Percentiles rank a stretch among this genome's conserved stretches.
phyloP scores from a whole-genome alignment of 2,797 vertebrate species.

The Alosa sapidissima region DNA sequence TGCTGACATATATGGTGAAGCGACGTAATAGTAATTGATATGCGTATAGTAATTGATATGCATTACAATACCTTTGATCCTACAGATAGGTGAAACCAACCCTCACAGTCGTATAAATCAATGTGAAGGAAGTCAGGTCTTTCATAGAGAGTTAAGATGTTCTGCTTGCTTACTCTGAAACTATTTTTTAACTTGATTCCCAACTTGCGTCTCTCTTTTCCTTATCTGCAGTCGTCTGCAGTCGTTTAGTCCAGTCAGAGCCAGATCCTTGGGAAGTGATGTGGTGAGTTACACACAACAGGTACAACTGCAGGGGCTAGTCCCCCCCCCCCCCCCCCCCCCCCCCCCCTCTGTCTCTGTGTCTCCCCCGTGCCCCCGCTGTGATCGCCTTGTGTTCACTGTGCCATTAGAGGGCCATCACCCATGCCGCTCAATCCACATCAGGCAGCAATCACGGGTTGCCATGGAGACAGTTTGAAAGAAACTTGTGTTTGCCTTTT shows the following conservation, averaged over 20 bases:
- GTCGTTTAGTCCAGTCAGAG: neutral
- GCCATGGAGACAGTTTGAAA: slow-evolving; percentile 36
- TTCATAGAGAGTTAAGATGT: neutral
- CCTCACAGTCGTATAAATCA: neutral
- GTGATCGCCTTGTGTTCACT: neutral
- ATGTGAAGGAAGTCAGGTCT: neutral
- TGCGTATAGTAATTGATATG: neutral
- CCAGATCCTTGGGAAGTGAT: neutral
- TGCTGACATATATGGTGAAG: neutral
- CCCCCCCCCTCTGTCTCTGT: neutral
- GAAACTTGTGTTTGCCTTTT: slow-evolving; percentile 22
- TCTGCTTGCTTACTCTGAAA: neutral
- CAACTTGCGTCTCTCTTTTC: neutral
- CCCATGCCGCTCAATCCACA: slow-evolving; percentile 29
- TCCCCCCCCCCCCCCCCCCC: neutral
- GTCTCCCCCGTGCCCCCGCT: neutral
- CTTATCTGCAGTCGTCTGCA: neutral
- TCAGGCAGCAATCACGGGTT: slow-evolving; percentile 24
- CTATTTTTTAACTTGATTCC: neutral
- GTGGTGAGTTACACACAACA: neutral
- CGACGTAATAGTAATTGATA: neutral
- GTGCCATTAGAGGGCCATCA: slow-evolving; percentile 17
- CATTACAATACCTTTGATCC: neutral
- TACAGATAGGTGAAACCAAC: neutral
- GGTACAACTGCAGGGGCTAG: neutral